These are phyloP conservation scores for Mesocricetus auratus DNA, from an alignment of 2,113 vertebrate species.

Conservation along the genomic window DNA sequence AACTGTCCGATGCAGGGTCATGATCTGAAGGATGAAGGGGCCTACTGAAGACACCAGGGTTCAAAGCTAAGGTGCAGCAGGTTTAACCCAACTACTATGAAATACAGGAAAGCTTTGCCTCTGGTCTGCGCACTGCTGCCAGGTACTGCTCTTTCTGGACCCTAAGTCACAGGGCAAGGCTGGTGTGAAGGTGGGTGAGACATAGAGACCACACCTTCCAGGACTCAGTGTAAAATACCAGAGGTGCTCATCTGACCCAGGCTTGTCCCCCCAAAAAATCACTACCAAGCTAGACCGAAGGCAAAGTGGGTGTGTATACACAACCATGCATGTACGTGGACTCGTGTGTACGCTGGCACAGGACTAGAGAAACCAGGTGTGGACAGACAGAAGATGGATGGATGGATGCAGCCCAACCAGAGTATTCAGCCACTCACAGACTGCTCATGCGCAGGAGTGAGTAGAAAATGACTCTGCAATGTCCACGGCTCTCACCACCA, in stretches of 20 bases:
- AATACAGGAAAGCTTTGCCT: background rate
- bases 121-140: background rate
- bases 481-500: background rate
- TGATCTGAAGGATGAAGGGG: background rate
- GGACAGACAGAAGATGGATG: background rate
- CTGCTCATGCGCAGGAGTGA: background rate
- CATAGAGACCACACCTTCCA: background rate
- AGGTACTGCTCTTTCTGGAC: background rate
- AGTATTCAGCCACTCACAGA: background rate
- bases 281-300: background rate
- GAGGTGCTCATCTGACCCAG: background rate
- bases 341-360: rapidly evolving
- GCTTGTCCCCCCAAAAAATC: background rate
- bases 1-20: background rate
- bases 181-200: too few species aligned
- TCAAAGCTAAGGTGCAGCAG: background rate
- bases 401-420: too few species aligned
- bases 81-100: rapidly evolving
- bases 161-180: background rate
- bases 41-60: background rate
- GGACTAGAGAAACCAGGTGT: background rate
- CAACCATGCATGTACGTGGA: rapidly evolving
- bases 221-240: background rate
- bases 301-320: background rate
- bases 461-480: background rate